Percentiles rank a stretch among this genome's conserved stretches.
phyloP scores from a whole-genome alignment of 2,113 vertebrate genomes.

The Lepus europaeus region DNA sequence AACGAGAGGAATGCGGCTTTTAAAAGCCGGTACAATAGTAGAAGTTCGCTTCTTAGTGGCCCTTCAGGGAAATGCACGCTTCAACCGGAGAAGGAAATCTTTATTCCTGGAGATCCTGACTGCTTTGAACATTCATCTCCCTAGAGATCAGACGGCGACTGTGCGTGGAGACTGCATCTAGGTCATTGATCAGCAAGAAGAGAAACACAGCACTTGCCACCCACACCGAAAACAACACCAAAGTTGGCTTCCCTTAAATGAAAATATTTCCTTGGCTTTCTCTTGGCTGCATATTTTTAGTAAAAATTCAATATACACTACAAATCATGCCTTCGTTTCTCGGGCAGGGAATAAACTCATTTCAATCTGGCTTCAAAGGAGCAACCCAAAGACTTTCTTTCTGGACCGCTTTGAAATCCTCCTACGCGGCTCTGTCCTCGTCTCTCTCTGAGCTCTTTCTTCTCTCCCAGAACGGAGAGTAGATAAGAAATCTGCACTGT shows the following conservation, averaged over 20 bases:
- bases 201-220: conserved; percentile 43
- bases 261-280: conserved; percentile 77
- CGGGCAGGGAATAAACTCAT: conserved; percentile 38
- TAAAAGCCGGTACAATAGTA: not conserved
- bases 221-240: conserved; percentile 73
- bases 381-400: conserved; percentile 41
- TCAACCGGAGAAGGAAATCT: not conserved
- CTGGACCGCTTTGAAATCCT: conserved; percentile 58
- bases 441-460: conserved; percentile 57
- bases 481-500: conserved; percentile 71
- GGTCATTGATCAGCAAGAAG: conserved; percentile 68
- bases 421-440: conserved; percentile 63
- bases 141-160: not conserved
- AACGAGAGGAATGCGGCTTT: not conserved
- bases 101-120: not conserved
- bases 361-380: conserved; percentile 69
- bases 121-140: not conserved
- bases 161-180: conserved; percentile 37
- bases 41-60: not conserved
- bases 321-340: conserved; percentile 54
- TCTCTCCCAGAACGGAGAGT: conserved; percentile 48
- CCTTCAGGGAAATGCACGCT: not conserved
- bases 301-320: conserved; percentile 64
- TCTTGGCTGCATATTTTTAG: conserved; percentile 63
- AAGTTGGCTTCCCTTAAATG: conserved; percentile 64